phyloP scores from a whole-genome alignment of 2,797 vertebrate genomes.

The Sebastes hubbsi region DNA sequence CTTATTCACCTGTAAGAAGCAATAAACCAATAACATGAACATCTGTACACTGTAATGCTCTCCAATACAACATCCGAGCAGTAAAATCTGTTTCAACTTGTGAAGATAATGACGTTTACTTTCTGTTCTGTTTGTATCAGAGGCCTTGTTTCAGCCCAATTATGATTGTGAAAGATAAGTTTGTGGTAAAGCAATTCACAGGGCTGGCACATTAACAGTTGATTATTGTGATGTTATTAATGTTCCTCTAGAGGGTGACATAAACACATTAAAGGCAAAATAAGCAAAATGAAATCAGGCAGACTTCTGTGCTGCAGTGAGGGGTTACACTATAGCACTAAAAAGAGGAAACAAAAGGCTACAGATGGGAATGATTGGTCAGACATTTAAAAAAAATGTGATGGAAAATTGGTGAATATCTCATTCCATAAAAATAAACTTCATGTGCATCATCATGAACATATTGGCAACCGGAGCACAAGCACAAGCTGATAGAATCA shows the following conservation, averaged over 20 bases:
- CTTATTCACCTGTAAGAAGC: not conserved
- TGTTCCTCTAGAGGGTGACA: constrained; percentile 67
- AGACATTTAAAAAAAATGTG: not conserved
- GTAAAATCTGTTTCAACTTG: not conserved
- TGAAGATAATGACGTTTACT: not conserved
- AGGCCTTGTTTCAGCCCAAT: too few relatives aligned
- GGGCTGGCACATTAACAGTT: fast-evolving
- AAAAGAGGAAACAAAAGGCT: not conserved
- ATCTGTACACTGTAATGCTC: not conserved
- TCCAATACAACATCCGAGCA: not conserved
- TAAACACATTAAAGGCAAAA: constrained; percentile 27
- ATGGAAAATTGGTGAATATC: not conserved
- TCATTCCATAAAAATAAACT: not conserved
- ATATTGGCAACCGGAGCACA: not conserved
- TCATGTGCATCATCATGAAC: not conserved
- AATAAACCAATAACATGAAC: not conserved
- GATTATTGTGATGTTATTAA: constrained; percentile 25
- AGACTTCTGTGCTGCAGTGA: not conserved
- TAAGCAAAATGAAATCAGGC: not conserved
- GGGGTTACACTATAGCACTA: too few relatives aligned
- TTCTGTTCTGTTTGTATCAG: not conserved
- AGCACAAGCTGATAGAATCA: not conserved
- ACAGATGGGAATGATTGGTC: not conserved
- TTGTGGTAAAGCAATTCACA: not conserved
- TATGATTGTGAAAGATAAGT: not conserved